These are phyloP conservation scores for Pygoscelis antarcticus DNA, from an alignment of 2,113 vertebrate species.

Conservation along the genomic window DNA sequence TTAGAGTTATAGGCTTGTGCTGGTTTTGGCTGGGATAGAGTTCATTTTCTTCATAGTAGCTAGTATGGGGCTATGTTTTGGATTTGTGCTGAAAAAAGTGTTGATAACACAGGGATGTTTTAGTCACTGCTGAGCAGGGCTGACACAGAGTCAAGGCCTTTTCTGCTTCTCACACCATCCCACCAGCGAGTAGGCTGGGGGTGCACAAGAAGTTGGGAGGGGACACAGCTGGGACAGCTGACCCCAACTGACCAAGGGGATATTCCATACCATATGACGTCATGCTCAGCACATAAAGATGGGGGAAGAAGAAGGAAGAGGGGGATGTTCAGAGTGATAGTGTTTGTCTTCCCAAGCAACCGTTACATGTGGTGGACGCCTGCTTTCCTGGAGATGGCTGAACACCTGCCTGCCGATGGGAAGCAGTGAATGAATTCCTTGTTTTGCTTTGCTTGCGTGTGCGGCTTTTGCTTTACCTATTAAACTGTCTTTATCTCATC, in stretches of 20 bases:
- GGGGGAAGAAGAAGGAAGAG: not conserved
- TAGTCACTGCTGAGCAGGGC: not conserved
- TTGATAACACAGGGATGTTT: not conserved
- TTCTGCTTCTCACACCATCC: not conserved
- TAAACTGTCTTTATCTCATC: not conserved
- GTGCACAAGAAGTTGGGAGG: not conserved
- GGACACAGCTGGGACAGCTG: not conserved
- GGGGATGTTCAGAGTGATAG: not conserved
- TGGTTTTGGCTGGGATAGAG: not conserved
- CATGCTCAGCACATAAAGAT: not conserved
- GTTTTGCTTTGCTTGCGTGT: not conserved
- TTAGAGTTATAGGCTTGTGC: not conserved
- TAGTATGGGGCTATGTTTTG: not conserved
- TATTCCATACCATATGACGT: not conserved
- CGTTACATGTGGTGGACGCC: accelerated
- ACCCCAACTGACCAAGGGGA: not conserved
- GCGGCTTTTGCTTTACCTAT: not conserved
- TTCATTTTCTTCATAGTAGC: not conserved
- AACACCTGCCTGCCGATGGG: not conserved
- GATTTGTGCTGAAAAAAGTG: not conserved
- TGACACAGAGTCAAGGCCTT: not conserved
- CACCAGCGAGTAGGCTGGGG: not conserved
- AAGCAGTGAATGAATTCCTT: not conserved
- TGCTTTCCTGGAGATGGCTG: not conserved
- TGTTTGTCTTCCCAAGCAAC: not conserved